Evolutionary conservation across 2,888 invertebrate genomes (phyloP).

Genomic region (Acronicta aceris): DNA sequence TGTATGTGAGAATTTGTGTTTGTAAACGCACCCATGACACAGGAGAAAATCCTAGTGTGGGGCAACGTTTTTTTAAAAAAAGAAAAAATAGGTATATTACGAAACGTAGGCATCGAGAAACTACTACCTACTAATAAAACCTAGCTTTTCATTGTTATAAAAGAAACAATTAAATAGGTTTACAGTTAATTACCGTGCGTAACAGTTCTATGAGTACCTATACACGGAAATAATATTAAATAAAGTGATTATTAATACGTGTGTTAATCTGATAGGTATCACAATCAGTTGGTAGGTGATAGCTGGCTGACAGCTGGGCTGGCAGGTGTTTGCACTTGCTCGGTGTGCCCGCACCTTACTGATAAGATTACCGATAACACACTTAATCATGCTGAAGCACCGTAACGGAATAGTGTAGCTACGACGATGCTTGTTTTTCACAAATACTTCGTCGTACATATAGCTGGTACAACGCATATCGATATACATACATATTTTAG

Average conservation of each 20-base stretch:
- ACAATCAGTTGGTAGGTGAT: slow-evolving; percentile 54
- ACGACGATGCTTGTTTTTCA: slow-evolving; percentile 8
- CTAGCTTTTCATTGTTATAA: slow-evolving; percentile 2
- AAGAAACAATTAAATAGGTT: slow-evolving; percentile 14
- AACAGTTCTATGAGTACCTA: slow-evolving; percentile 1
- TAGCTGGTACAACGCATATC: background rate
- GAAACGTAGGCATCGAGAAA: slow-evolving; percentile 1
- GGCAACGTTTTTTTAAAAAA: no score
- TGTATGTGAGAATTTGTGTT: no score
- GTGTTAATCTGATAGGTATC: slow-evolving; percentile 44
- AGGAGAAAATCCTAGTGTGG: no score
- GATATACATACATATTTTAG: background rate
- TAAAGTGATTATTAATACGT: slow-evolving; percentile 18
- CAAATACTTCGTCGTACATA: background rate
- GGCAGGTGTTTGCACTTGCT: slow-evolving; percentile 85
- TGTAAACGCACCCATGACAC: no score
- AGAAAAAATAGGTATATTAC: slow-evolving; percentile 9
- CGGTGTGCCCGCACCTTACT: slow-evolving; percentile 75
- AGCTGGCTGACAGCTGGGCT: slow-evolving; percentile 78
- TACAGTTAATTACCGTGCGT: slow-evolving; percentile 1
- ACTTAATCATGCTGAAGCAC: slow-evolving; percentile 62
- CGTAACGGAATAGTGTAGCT: slow-evolving; percentile 46
- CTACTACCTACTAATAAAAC: slow-evolving; percentile 3
- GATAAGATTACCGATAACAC: slow-evolving; percentile 78
- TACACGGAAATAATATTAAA: slow-evolving; percentile 36